phyloP scores from a whole-genome alignment of 2,888 invertebrate genomes.

The Rhodophaea formosa region DNA sequence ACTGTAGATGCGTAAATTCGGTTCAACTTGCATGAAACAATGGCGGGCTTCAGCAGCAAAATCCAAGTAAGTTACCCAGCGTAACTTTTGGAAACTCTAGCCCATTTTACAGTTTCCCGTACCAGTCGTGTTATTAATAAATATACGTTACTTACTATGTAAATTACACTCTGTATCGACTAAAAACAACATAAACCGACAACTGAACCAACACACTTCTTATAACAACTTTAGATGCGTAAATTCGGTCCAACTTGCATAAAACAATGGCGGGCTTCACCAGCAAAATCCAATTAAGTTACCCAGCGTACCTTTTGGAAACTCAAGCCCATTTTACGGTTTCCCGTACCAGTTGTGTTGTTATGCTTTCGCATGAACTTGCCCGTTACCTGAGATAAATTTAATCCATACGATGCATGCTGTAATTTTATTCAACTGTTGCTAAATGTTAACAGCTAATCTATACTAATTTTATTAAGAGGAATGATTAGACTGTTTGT shows the following conservation, averaged over 20 bases:
- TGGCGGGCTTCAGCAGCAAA: conserved; percentile 14
- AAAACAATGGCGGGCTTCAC: conserved; percentile 12
- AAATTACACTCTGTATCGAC: neutral
- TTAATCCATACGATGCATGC: neutral
- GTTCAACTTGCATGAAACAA: conserved; percentile 6
- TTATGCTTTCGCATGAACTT: conserved; percentile 3
- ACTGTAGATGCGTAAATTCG: conserved; percentile 11
- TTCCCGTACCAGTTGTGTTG: conserved; percentile 2
- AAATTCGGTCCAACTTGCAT: conserved; percentile 7
- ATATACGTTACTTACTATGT: no score
- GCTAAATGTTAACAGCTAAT: neutral
- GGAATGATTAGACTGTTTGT: neutral
- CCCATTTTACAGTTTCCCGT: neutral
- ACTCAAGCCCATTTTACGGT: conserved; percentile 6
- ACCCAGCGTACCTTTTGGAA: conserved; percentile 18
- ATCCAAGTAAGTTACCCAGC: conserved; percentile 21
- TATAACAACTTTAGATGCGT: neutral
- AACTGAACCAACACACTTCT: conserved; percentile 10
- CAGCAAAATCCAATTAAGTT: conserved; percentile 22
- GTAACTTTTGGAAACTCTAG: conserved; percentile 16
- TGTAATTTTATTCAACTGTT: neutral
- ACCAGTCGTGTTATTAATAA: conserved; percentile 10
- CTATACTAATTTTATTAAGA: neutral
- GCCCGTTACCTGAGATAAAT: conserved; percentile 3
- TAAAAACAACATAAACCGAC: neutral